Evolutionary conservation across 2,113 vertebrate genomes (phyloP).

Genomic region (Podarcis raffonei): DNA sequence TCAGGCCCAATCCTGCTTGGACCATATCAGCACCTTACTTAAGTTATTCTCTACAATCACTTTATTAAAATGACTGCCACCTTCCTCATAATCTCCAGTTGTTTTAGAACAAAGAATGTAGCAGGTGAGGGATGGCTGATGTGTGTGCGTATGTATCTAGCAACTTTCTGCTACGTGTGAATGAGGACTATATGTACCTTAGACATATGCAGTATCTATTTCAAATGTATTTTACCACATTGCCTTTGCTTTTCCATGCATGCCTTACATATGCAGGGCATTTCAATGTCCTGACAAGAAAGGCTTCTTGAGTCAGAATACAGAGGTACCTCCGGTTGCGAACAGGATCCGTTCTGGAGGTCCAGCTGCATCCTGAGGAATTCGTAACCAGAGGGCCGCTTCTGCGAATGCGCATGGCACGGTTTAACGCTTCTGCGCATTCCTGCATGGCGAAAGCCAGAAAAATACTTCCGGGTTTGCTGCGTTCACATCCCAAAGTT

Average conservation of each 20-base stretch:
- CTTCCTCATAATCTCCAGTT: neutral
- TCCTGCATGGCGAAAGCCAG: rapidly evolving
- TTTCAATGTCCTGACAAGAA: neutral
- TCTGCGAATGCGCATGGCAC: no score
- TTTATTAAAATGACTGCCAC: neutral
- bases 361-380: neutral
- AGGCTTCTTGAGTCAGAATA: neutral
- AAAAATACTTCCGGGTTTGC: no score
- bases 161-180: neutral
- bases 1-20: neutral
- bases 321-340: neutral
- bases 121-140: neutral
- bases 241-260: neutral
- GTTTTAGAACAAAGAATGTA: neutral
- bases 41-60: neutral
- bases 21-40: neutral
- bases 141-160: neutral
- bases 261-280: neutral
- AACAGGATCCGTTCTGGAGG: no score
- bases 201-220: neutral
- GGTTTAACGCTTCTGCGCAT: no score
- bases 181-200: neutral
- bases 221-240: neutral
- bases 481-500: no score
- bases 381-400: no score